Conservation (phyloP, 2,888 invertebrate genomes). For the Aporophyla lueneburgensis region DNA sequence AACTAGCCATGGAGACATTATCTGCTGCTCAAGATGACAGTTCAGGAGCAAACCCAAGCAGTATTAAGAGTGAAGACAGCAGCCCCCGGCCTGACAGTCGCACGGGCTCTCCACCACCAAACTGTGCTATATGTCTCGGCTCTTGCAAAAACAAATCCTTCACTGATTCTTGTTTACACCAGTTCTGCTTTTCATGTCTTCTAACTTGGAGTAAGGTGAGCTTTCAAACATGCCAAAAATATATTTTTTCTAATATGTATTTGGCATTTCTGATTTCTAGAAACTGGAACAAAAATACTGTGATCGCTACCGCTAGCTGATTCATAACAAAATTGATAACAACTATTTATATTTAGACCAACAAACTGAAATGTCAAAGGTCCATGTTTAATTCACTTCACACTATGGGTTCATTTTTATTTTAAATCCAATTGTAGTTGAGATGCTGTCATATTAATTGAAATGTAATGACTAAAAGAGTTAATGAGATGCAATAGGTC, state of each 20-base stretch:
- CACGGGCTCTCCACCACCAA: slow-evolving; percentile 93
- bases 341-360: slow-evolving; percentile 19
- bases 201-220: slow-evolving; percentile 97
- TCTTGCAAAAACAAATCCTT: slow-evolving; percentile 96
- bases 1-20: slow-evolving; percentile 79
- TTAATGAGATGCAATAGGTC: neutral
- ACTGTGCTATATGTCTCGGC: slow-evolving; percentile 98
- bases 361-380: slow-evolving; percentile 8
- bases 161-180: slow-evolving; percentile 97
- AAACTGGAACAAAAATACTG: neutral
- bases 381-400: neutral
- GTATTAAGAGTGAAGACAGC: slow-evolving; percentile 87
- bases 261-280: neutral
- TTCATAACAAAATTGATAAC: slow-evolving; percentile 24
- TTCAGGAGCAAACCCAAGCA: slow-evolving; percentile 84
- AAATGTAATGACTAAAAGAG: neutral
- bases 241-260: neutral
- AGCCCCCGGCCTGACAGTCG: slow-evolving; percentile 84
- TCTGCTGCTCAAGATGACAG: slow-evolving; percentile 79
- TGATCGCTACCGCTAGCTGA: neutral
- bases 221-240: neutral
- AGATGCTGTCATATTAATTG: neutral
- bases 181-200: slow-evolving; percentile 98
- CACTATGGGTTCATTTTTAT: neutral
- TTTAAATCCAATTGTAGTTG: neutral